Evolutionary conservation across 2,797 vertebrate species (phyloP).

Genomic region (Oceanodroma leucorhoa): DNA sequence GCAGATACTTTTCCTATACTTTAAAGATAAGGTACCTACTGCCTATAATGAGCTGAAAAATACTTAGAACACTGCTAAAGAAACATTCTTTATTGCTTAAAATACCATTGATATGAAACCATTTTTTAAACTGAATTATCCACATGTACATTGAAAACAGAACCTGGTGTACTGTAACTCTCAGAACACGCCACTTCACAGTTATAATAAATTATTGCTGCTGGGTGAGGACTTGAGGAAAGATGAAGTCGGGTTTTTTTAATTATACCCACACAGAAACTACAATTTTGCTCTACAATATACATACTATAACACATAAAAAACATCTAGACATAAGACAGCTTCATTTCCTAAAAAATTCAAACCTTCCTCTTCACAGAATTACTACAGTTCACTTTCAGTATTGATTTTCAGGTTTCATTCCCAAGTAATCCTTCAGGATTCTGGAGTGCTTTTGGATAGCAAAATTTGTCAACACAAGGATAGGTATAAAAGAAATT

Average conservation of each 20-base stretch:
- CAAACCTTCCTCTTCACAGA: neutral
- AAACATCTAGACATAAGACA: neutral
- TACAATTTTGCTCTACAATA: neutral
- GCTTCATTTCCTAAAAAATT: neutral
- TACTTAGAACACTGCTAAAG: neutral
- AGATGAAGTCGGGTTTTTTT: neutral
- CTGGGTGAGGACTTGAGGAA: neutral
- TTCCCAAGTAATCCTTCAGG: conserved; percentile 36
- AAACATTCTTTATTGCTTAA: neutral
- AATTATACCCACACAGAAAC: neutral
- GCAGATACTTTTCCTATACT: neutral
- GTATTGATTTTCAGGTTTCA: conserved; percentile 11
- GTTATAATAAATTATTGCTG: neutral
- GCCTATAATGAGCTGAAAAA: neutral
- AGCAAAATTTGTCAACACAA: conserved; percentile 38
- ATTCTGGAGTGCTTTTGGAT: conserved; percentile 25
- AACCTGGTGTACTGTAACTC: neutral
- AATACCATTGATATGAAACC: neutral
- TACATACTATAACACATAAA: neutral
- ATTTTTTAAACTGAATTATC: neutral
- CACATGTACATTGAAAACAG: neutral
- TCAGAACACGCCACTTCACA: neutral
- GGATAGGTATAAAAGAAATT: conserved; percentile 16
- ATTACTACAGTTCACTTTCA: neutral
- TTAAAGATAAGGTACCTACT: neutral